Evolutionary conservation across 1,140 invertebrate species (phyloP).

Genomic region (Planococcus citri): DNA sequence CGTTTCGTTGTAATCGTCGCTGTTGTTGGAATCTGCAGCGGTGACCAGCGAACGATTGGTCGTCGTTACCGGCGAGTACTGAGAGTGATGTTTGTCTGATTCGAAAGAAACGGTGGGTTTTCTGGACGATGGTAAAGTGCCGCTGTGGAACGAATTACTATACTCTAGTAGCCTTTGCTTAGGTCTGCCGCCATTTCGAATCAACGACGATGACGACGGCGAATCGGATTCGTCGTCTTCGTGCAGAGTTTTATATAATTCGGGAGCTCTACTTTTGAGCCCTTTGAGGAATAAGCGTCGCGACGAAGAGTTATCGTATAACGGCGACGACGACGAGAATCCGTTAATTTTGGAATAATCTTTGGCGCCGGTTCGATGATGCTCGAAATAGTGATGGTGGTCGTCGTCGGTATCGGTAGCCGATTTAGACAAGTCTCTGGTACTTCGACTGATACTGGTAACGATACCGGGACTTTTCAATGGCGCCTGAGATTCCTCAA

Average conservation of each 20-base stretch:
- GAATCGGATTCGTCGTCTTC: slow-evolving; percentile 42
- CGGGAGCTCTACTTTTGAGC: slow-evolving; percentile 56
- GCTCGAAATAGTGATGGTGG: slow-evolving; percentile 28
- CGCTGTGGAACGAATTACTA: slow-evolving; percentile 29
- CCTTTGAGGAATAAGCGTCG: slow-evolving; percentile 48
- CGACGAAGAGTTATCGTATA: not conserved
- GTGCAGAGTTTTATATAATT: slow-evolving; percentile 55
- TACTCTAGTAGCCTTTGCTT: slow-evolving; percentile 26
- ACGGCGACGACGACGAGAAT: not conserved
- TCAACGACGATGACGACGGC: not conserved
- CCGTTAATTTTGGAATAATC: not conserved
- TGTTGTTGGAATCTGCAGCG: slow-evolving; percentile 38
- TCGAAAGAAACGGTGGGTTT: slow-evolving; percentile 12
- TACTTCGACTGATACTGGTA: slow-evolving; percentile 66
- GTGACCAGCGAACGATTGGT: slow-evolving; percentile 27
- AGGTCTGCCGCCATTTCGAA: slow-evolving; percentile 21
- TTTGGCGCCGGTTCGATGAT: slow-evolving; percentile 23
- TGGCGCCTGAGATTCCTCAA: slow-evolving; percentile 53
- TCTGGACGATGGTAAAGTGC: slow-evolving; percentile 22
- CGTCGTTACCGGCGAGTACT: slow-evolving; percentile 27
- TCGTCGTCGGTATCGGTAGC: slow-evolving; percentile 30
- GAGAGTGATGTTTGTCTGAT: not conserved
- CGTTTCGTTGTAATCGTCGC: slow-evolving; percentile 55
- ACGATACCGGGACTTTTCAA: slow-evolving; percentile 72
- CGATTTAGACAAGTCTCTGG: slow-evolving; percentile 45